Base-by-base conservation (phyloP, 2,888 invertebrate species). In the Mesoligia furuncula region DNA sequence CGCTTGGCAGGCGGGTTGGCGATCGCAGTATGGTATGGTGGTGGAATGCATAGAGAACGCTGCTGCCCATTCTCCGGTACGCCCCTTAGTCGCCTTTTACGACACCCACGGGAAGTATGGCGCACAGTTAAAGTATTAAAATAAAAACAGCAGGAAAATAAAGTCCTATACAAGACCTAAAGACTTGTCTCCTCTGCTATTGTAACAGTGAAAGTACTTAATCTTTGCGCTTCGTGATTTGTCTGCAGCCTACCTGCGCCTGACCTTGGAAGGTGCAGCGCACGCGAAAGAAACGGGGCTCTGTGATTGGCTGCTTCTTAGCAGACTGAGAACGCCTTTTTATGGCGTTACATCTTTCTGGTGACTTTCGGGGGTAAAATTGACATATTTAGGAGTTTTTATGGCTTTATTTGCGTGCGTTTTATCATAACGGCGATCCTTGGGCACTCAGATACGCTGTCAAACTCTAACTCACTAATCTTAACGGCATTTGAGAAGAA, bases 141-240 rank as follows among this genome's bases (percentile, higher is more conserved):
- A 54, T 4, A 24, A 24, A 62, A 24, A 62, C 11, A 20, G 3
- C 24, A 24, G 36, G 11, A 24, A 9, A 2, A 8, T 27, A 2
- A 27, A 59, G 2, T 61, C 27, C 27, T 17, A 3, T 59, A 62
- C 11, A 11, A 36, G 24, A 13, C 36, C 7, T 9, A 31, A 36
- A 64, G 39, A 42, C n/a, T 27, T 17, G 59, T 70, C 83, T 1
- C 72, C 24, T 82, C 86, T 79, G 70, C 27, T 9, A 24, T 2
- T 11, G 4, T 15, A 65, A 27, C 70, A 65, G 84, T 79, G 86
- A 84, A 84, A 79, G 86, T 67, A 68, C 31, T 75, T 84, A 83
- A 15, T 84, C 84, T 86, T 75, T 85, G 86, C 13, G 42, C 36
- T 15, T 39, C 31, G 48, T 73, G 69, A 75, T 83, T 78, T 73